Evolutionary conservation across 2,113 vertebrate genomes (phyloP), one percentile per base, ranked within the genome.

Genomic region (Melanostigma gelatinosum): DNA sequence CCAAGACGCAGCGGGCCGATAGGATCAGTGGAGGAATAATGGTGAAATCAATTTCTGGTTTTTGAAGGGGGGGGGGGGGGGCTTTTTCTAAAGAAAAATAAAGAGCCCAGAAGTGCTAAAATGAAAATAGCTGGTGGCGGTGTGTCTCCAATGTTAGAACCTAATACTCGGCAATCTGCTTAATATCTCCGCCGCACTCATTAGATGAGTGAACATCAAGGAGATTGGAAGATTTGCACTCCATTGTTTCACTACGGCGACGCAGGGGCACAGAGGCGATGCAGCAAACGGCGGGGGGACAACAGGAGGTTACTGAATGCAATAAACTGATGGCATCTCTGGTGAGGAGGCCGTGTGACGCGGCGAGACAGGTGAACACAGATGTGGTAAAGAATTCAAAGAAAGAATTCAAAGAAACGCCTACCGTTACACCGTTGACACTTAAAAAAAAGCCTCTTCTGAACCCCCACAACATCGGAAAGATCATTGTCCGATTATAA

Each of bases 151-250:
- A 87, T 88, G 79, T 81, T 87, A 84, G 84, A 90, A 79, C 38
- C 68, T 87, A 91, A 92, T 87, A 73, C 85, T 83, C 79, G 72
- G 83, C 92, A 92, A 91, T 91, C 91, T 90, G 89, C 85, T 90
- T 88, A 91, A 89, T 91, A 89, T 94, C 86, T 85, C 77, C 38
- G 66, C 72, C 71, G 83, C 88, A 82, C 86, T 87, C 90, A 79
- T 91, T 91, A 92, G 91, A 92, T 93, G 91, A 91, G 84, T 74
- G 80, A 91, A 90, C 89, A 92, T 91, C 90, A 88, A 91, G 87
- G 77, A 91, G 86, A 91, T 85, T 92, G 91, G 82, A 86, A 89
- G 86, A 86, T 90, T 87, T 90, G 66, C 75, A 22, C 83, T 79
- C 75, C 63, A 83, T 92, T 90, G 88, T 91, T 92, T 82, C 74